Evolutionary conservation across 2,888 invertebrate species (phyloP).

Genomic region (Fragum sueziense): DNA sequence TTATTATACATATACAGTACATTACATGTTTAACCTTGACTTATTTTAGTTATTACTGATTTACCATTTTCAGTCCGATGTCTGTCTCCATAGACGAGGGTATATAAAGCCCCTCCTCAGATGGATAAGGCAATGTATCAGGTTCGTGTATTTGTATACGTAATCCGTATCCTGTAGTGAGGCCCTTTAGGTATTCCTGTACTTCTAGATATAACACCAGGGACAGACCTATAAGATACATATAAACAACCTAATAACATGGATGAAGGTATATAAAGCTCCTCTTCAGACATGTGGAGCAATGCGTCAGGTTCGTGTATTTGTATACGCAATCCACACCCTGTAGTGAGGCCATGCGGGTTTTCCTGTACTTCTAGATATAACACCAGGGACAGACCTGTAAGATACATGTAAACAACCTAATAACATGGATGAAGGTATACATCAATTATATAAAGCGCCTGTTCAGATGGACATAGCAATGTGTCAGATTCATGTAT

Average conservation of each 20-base stretch:
- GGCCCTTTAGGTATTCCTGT: slow-evolving; percentile 61
- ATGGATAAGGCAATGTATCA: slow-evolving; percentile 60
- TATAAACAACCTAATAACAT: slow-evolving; percentile 30
- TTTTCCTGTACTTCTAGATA: slow-evolving; percentile 66
- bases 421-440: slow-evolving; percentile 63
- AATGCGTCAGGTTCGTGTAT: slow-evolving; percentile 56
- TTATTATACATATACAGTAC: too few species aligned
- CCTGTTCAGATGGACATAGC: slow-evolving; percentile 61
- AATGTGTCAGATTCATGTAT: slow-evolving; percentile 56
- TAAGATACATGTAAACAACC: neutral
- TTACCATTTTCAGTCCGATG: slow-evolving; percentile 65
- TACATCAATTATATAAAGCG: too few species aligned
- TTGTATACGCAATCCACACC: slow-evolving; percentile 60
- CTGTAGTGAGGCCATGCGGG: slow-evolving; percentile 60
- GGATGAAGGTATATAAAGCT: slow-evolving; percentile 60
- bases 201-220: slow-evolving; percentile 65
- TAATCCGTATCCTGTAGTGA: slow-evolving; percentile 63
- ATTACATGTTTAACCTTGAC: too few species aligned
- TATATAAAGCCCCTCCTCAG: slow-evolving; percentile 59
- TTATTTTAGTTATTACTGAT: too few species aligned
- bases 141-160: slow-evolving; percentile 57
- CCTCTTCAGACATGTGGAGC: slow-evolving; percentile 61
- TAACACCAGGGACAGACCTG: slow-evolving; percentile 63
- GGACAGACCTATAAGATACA: slow-evolving; percentile 53
- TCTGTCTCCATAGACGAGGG: slow-evolving; percentile 66